Base-by-base conservation (phyloP, 2,888 invertebrate species). In the Pristionchus arcanus region DNA sequence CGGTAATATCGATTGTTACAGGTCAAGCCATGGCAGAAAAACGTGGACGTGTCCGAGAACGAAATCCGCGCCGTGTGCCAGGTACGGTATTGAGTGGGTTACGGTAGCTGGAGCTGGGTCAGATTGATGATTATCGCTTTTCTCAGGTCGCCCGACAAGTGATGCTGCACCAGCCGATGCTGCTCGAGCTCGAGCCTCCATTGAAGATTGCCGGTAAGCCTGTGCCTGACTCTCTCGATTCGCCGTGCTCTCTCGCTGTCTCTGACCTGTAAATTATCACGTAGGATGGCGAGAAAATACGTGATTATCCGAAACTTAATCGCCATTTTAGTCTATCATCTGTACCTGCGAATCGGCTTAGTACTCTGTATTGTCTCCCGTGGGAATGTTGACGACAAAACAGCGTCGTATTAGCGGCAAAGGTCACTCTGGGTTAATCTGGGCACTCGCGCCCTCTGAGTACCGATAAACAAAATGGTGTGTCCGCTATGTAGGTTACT, bases 111-210 rank as follows among this genome's bases (percentile, higher is more conserved):
- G 31, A 31, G 71, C 31, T 71, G 71, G 31, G 42, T 77, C 42
- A 77, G 37, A 77, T 42, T 53, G 28, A 16, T 49, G 42, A 49
- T 49, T 49, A 49, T 7, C 42, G 42, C 9, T 49, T 49, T 3
- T 49, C 42, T 49, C 74, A 89, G 83, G 83, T 95, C 59, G 93
- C 94, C 16, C 90, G 94, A 90, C 93, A 94, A 68, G 92, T 95
- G 53, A 94, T 94, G 90, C 91, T 94, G 90, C 92, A 93, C 89
- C 94, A 94, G 88, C 94, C 94, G 83, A 94, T 94, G 94, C 91
- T 94, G 53, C 90, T 94, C 42, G 94, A 94, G 89, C 88, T 95
- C 90, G 94, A 94, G 89, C 94, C 94, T 16, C 94, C 94, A 59
- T 91, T 94, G 25, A 94, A 94, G 90, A 94, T 94, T 77, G 94